A percentile compares a stretch with the other conserved stretches of the same genome.
Evolutionary conservation across 2,888 invertebrate genomes (phyloP).

Genomic region (Seira musarum): DNA sequence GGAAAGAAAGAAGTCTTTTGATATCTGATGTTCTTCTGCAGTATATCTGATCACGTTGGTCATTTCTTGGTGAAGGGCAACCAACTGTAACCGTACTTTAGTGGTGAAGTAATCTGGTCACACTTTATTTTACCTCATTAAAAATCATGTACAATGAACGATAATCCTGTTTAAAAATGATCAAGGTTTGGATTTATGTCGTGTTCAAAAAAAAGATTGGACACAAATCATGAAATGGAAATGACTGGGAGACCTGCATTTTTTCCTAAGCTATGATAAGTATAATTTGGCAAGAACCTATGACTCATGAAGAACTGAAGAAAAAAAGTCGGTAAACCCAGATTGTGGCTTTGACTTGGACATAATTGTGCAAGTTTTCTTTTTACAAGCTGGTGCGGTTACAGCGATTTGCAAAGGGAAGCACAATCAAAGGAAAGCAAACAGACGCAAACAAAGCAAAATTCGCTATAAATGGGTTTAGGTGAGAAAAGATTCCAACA

Average conservation of each 20-base stretch:
- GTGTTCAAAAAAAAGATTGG: background rate
- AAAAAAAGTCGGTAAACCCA: constrained; percentile 16
- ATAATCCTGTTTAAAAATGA: constrained; percentile 2
- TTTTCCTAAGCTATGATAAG: no score
- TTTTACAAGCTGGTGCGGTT: constrained; percentile 14
- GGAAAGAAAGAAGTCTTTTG: no score
- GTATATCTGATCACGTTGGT: background rate
- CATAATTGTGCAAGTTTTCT: background rate
- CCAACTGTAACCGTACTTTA: constrained; percentile 39
- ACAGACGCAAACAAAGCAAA: background rate
- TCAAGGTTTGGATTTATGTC: constrained; percentile 11
- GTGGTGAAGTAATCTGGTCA: constrained; percentile 12
- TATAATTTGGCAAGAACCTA: no score
- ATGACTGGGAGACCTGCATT: no score
- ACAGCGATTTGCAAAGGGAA: background rate
- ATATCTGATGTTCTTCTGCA: no score
- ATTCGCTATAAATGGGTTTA: constrained; percentile 4
- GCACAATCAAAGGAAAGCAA: background rate
- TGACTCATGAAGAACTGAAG: background rate
- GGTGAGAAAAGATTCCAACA: background rate
- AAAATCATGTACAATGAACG: background rate
- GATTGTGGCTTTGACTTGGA: constrained; percentile 9
- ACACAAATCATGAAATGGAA: no score
- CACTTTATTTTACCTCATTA: constrained; percentile 11
- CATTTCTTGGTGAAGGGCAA: constrained; percentile 21